These are phyloP conservation scores for Octopus bimaculoides DNA, from an alignment of 1,140 invertebrate species.

Conservation along the genomic window DNA sequence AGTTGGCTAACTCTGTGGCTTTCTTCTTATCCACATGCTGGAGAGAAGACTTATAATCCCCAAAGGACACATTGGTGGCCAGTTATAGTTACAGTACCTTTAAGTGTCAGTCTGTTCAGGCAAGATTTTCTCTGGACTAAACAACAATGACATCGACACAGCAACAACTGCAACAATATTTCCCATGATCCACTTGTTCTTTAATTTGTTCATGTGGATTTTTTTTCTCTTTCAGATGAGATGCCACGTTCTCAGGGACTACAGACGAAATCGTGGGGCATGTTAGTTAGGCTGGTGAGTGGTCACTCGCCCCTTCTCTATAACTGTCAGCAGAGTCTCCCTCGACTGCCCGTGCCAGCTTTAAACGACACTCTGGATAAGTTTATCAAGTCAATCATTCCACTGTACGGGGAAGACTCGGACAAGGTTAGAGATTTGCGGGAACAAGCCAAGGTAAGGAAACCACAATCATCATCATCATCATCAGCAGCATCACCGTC, in stretches of 20 bases:
- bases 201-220: too few relatives aligned
- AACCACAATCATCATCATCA: not conserved
- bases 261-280: slow-evolving; percentile 56
- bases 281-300: slow-evolving; percentile 56
- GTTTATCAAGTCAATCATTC: slow-evolving; percentile 58
- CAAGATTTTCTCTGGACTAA: too few relatives aligned
- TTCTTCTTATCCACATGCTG: too few relatives aligned
- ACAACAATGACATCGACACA: too few relatives aligned
- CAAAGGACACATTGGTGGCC: too few relatives aligned
- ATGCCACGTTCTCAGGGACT: slow-evolving; percentile 49
- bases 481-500: too few relatives aligned
- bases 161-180: too few relatives aligned
- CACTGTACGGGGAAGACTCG: slow-evolving; percentile 54
- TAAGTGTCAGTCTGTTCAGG: too few relatives aligned
- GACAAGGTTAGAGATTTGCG: slow-evolving; percentile 53
- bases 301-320: slow-evolving; percentile 59
- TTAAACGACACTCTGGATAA: slow-evolving; percentile 54
- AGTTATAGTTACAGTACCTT: too few relatives aligned
- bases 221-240: slow-evolving; percentile 49
- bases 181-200: too few relatives aligned
- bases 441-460: slow-evolving; percentile 47
- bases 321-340: slow-evolving; percentile 58
- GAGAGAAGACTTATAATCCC: too few relatives aligned
- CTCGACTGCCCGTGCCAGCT: slow-evolving; percentile 59
- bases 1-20: too few relatives aligned